Base-by-base conservation (phyloP, 2,888 invertebrate species). In the Lutraria lutraria region DNA sequence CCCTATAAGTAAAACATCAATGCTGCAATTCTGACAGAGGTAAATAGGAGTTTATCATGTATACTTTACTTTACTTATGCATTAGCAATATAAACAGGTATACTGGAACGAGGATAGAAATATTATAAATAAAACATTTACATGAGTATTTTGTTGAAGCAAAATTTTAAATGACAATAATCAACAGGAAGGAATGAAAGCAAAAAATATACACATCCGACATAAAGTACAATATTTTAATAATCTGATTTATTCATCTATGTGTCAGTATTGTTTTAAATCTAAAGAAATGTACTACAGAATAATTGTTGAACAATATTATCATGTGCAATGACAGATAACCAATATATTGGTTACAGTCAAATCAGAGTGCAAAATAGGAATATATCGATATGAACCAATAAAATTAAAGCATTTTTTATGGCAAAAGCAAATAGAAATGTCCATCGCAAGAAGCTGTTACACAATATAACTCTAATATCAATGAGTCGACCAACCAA, bases 141-240 rank as follows among this genome's bases (percentile, higher is more conserved):
- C 15, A 76, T 76, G 76, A 76, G 76, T 76, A 76, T 76, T 76
- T 76, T 76, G 34, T 34, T 19, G 19, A 76, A 76, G 76, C 34
- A 76, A 68, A 68, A 25, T 25, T n/a, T 68, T 68, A 25, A 68
- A 68, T 68, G 25, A 68, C 63, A 68, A 68, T 68, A 68, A 68
- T 21, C n/a, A 68, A 68, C 8, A 43, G 43, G 25, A 68, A 68
- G 63, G 63, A 68, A 68, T 68, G 25, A 68, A n/a, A 12, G 63
- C 63, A 68, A 68, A 68, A 43, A 43, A n/a, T 3, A 68, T 68
- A 68, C n/a, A 68, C 63, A 68, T 25, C n/a, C 13, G 63, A 68
- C 63, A 68, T 25, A 56, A 68, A n/a, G 4, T n/a, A 68, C 63
- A 25, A 25, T 25, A 68, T 25, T 68, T 13, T n/a, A 8, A 43